Percentiles rank a stretch among this genome's conserved stretches.
phyloP scores from a whole-genome alignment of 2,888 invertebrate genomes.

The Teinopalpus imperialis region DNA sequence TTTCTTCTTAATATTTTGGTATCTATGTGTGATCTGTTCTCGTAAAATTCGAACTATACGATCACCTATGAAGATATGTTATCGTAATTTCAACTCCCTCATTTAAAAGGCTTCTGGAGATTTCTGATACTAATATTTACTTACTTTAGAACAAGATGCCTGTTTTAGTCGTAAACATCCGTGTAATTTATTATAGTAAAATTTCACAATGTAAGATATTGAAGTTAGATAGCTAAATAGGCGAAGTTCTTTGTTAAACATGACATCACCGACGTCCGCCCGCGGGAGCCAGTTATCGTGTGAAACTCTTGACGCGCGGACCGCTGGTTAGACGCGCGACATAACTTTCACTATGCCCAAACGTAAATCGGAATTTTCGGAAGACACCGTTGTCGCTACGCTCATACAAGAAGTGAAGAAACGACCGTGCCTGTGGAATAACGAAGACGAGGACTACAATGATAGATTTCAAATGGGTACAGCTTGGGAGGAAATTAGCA shows the following conservation, averaged over 20 bases:
- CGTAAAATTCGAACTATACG: no score
- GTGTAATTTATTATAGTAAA: no score
- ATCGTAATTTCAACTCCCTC: no score
- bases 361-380: background rate
- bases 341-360: constrained; percentile 2
- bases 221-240: background rate
- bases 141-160: no score
- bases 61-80: no score
- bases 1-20: no score
- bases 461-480: constrained; percentile 38
- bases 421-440: constrained; percentile 48
- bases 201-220: no score
- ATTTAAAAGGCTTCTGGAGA: no score
- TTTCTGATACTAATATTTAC: no score
- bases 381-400: constrained; percentile 3
- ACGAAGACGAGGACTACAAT: constrained; percentile 40
- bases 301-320: constrained; percentile 25
- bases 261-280: constrained; percentile 12
- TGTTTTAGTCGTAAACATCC: no score
- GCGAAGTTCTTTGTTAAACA: background rate
- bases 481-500: constrained; percentile 48
- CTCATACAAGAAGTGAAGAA: constrained; percentile 46
- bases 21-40: no score
- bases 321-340: constrained; percentile 17
- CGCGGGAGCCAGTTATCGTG: constrained; percentile 29